Evolutionary conservation across 2,888 invertebrate genomes (phyloP), one percentile per base, ranked within the genome.

Genomic region (Cataglyphis cursor): DNA sequence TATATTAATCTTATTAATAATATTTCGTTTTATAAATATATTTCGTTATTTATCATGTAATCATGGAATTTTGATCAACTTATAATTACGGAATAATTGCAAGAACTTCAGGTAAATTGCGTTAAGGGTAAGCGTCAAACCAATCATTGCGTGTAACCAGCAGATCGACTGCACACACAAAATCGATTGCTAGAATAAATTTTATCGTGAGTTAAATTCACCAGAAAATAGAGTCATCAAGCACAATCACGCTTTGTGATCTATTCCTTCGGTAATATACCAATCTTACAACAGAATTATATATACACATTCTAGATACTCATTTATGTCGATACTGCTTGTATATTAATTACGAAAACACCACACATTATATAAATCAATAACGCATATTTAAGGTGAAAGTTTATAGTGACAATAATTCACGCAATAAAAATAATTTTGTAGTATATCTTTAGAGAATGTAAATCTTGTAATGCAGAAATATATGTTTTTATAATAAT

Each of bases 171-270:
- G 21, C 31, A 38, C 18, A 59, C 28, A 68, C 18, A 24, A 10
- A 59, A 65, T 66, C 28, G 38, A 76, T 65, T 65, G 38, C 28
- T 5, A 65, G 28, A 54, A 35, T 75, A 75, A 76, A 38, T 76
- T 75, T 57, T 54, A 54, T 51, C 51, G 8, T 35, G 24, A n/a
- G 35, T 41, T 66, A 76, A 65, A 76, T 76, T 76, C 48, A 66
- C 9, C 66, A 76, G 65, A 76, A 76, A 76, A 76, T 66, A 38
- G 65, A 24, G 24, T 8, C 75, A 76, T 38, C 12, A 38, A 8
- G 24, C 24, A 76, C 76, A 66, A 76, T 76, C 35, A 18, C 54
- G 10, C 24, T 65, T 75, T 21, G 51, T n/a, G 38, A 65, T 76
- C 76, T 48, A 54, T 76, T 41, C 18, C 24, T 28, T 38, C 12